Evolutionary conservation across 2,797 vertebrate genomes (phyloP), one percentile per base, ranked within the genome.

Genomic region (Lates japonicus): DNA sequence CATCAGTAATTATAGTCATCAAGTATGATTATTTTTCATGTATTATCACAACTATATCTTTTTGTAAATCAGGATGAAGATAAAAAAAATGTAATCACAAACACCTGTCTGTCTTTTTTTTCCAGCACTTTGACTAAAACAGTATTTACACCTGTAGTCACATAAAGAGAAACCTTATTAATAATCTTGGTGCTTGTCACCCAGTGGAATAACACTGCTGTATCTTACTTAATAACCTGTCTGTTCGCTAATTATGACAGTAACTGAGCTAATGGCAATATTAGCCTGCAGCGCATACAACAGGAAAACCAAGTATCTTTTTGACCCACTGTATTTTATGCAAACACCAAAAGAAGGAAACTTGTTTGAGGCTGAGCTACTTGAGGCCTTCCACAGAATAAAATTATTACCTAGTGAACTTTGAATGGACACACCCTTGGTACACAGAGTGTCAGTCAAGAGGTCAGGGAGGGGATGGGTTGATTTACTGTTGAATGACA

Each of bases 61-160:
- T 87, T 86, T 89, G 68, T 86, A 84, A 84, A 89, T 90, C 65
- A 80, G 60, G 72, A 85, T 76, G 58, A 82, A 90, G 48, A 87
- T 85, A 79, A 78, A 85, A 85, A 85, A 33, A 8, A 74, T 70
- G 79, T 41, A 63, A 87, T 78, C 67, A 39, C 16, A 12, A 75
- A 46, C 49, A 14, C 10, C 13, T 61, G 69, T 72, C 54, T 54
- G 1, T 59, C 7, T 44, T 55, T 77, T 61, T 4, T 29, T 19
- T 42, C 7, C 49, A 46, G 57, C 48, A 10, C 12, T 51, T 33
- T 13, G 5, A 49, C 22, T 29, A 4, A n/a, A 71, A 35, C 17
- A 7, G 17, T 2, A 5, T 57, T 55, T 37, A 20, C 4, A 51
- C 5, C 51, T 68, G 54, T 62, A 29, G 20, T 54, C 20, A 33